These are phyloP conservation scores for Candoia aspera DNA, from an alignment of 2,113 vertebrate species.

Conservation along the genomic window DNA sequence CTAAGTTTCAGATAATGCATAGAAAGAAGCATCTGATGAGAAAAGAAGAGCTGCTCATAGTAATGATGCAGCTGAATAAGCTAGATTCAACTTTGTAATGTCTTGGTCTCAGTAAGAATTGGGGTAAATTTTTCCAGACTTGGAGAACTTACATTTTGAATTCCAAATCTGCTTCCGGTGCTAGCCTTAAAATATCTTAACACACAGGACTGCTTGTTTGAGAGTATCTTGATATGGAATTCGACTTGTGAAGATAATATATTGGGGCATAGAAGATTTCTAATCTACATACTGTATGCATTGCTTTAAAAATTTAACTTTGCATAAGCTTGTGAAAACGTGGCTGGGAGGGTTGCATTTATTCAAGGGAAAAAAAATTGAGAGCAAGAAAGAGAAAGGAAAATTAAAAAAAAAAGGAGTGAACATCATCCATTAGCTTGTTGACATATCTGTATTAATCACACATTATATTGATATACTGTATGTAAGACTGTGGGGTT, in stretches of 20 bases:
- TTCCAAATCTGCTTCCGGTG: background rate
- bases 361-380: too few species aligned
- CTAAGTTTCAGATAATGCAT: background rate
- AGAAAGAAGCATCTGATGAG: background rate
- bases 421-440: too few species aligned
- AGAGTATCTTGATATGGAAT: background rate
- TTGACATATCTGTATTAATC: too few species aligned
- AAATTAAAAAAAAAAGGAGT: too few species aligned
- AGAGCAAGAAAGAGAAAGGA: too few species aligned
- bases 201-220: background rate
- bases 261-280: background rate
- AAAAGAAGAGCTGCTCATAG: background rate
- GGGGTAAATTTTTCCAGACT: background rate
- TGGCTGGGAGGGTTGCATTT: too few species aligned
- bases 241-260: background rate
- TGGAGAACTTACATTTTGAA: background rate
- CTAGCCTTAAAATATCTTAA: too few species aligned
- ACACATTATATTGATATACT: background rate
- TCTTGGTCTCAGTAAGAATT: background rate
- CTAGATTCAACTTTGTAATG: background rate
- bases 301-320: background rate
- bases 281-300: background rate
- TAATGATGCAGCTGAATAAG: background rate
- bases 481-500: background rate
- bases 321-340: background rate